Evolutionary conservation across 2,113 vertebrate genomes (phyloP), one percentile per base, ranked within the genome.

Genomic region (Ceuthmochares aereus): DNA sequence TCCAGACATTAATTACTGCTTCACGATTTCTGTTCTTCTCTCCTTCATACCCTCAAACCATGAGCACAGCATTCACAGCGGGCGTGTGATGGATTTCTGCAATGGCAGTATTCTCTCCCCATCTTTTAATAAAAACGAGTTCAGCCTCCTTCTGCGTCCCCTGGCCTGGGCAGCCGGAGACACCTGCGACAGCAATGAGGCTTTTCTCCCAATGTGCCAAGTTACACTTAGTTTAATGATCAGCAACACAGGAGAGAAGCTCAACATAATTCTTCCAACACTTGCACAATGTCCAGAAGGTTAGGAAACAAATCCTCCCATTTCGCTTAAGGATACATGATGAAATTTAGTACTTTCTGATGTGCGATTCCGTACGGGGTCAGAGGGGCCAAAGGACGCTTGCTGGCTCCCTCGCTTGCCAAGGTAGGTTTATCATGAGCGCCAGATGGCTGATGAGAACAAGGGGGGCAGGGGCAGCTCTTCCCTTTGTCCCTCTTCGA

Each of bases 371-470:
- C 34, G 16, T 4, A 29, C 0, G 0, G 86, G 79, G 72, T 55
- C 75, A 77, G 72, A 55, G 32, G 6, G 7, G 26, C 36, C 15
- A 19, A 68, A 73, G 55, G 49, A 85, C 54, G 45, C 7, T 34
- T 26, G 18, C 32, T 4, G 10, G 30, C 23, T 40, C 27, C 49
- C 32, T 13, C 2, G 0, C 77, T 82, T 83, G 90, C 62, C 82
- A 69, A 51, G 36, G 45, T 6, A n/a, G 37, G 42, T 80, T 84
- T 77, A 63, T 54, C 75, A 88, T n/a, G 54, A 45, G 45, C 2
- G 4, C 51, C 45, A 70, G 9, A 36, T 0, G 0, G 63, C 55
- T 63, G 72, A 54, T 0, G 9, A 58, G 22, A 69, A 17, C 16
- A 26, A 18, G 13, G 21, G 16, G 6, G 6, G 32, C 2, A 0